phyloP scores from a whole-genome alignment of 2,888 invertebrate genomes.

The Leptopilina syphax region DNA sequence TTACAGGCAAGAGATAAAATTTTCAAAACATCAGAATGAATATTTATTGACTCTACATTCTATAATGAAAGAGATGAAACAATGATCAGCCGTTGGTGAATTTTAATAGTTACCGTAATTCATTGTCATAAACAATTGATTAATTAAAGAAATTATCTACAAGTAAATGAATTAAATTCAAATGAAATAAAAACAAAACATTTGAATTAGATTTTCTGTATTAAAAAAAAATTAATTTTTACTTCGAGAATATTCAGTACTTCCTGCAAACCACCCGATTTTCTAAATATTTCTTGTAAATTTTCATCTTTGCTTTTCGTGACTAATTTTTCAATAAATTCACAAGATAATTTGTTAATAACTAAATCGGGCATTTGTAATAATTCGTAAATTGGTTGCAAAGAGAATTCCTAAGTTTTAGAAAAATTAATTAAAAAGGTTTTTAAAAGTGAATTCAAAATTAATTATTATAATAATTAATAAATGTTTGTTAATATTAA shows the following conservation, averaged over 20 bases:
- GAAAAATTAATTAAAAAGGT: neutral
- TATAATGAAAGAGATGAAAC: neutral
- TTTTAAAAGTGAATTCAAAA: no score
- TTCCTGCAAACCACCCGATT: constrained; percentile 78
- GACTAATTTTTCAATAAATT: constrained; percentile 77
- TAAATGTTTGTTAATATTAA: no score
- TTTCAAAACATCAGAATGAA: constrained; percentile 60
- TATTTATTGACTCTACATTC: constrained; percentile 59
- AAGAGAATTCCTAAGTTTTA: constrained; percentile 76
- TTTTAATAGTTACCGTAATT: no score
- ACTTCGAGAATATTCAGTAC: constrained; percentile 79
- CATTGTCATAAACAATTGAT: no score
- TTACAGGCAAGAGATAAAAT: constrained; percentile 59
- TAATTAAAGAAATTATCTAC: no score
- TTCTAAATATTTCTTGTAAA: constrained; percentile 78
- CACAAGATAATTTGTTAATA: constrained; percentile 78
- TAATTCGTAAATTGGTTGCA: constrained; percentile 77
- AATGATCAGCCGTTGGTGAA: neutral
- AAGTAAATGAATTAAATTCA: no score
- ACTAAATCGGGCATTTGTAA: constrained; percentile 78
- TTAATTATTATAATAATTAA: no score
- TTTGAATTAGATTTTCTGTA: no score
- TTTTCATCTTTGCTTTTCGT: constrained; percentile 77
- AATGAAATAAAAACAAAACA: no score
- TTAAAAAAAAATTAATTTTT: constrained; percentile 45